Evolutionary conservation across 2,113 vertebrate species (phyloP), one percentile per base, ranked within the genome.

Genomic region (Ranitomeya imitator): DNA sequence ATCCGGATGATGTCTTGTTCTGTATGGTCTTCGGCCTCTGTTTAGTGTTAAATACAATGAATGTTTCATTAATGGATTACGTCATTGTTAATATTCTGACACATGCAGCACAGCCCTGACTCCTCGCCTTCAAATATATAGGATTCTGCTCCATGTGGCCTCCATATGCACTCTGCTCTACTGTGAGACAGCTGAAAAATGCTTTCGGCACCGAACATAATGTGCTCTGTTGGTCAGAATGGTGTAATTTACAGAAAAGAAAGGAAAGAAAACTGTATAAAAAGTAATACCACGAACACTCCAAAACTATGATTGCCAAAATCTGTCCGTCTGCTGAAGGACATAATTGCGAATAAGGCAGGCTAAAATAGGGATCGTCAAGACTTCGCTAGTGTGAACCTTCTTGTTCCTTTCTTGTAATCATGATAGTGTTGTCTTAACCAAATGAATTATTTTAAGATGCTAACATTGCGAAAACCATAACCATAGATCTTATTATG

Each of bases 21-120:
- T 83, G 55, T 82, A 31, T 37, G n/a, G 15, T 65, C 60, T 19
- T 19, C 80, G 37, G 59, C 60, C 80, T 83, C 80, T 83, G 80
- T 83, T 83, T 65, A 83, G 60, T 83, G 80, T 83, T 45, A 83
- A 83, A 83, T 63, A 83, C 80, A 83, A 83, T 83, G 80, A 83
- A 83, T 83, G 80, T 83, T 83, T 83, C 59, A 83, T 83, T 83
- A 83, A 63, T 83, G 81, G 61, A 55, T 83, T 54, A 83, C 81
- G 21, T 83, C 81, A 83, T 83, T 83, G 81, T 83, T 83, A 83
- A 83, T 83, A 67, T 54, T 69, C 31, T 83, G 37, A 67, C 81
- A 83, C 80, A 83, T 83, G 60, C 60, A 65, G 59, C 31, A 15
- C 80, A 83, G 59, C 80, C 31, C 37, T 18, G 31, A 19, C 57